phyloP scores from a whole-genome alignment of 2,888 invertebrate genomes.

The Chirona hameri region DNA sequence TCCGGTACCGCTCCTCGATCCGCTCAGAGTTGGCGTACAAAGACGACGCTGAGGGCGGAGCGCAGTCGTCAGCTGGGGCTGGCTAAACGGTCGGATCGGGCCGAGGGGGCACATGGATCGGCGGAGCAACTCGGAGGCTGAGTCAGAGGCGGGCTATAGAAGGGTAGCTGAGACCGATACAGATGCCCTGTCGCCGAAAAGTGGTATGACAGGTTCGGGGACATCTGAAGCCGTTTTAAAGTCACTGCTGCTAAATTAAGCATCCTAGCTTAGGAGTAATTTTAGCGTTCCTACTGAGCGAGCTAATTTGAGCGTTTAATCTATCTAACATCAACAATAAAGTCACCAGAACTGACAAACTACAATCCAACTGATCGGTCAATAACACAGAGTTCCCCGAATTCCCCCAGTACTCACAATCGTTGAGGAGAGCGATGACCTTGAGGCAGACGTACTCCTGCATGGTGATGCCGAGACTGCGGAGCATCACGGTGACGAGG shows the following conservation, averaged over 20 bases:
- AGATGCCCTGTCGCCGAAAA: too few species aligned
- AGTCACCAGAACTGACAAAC: too few species aligned
- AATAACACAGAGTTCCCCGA: not conserved
- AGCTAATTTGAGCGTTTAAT: too few species aligned
- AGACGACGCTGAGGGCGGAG: slow-evolving; percentile 31
- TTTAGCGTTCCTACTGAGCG: too few species aligned
- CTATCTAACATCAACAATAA: too few species aligned
- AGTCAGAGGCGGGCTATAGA: not conserved
- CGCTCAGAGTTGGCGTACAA: slow-evolving; percentile 66
- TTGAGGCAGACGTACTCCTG: slow-evolving; percentile 98
- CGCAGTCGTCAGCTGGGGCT: not conserved
- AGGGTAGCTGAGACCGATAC: too few species aligned
- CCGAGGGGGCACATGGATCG: not conserved
- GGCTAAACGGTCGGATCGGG: too few species aligned
- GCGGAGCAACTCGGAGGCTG: not conserved
- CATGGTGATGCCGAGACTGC: slow-evolving; percentile 79
- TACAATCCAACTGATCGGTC: not conserved
- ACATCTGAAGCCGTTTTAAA: too few species aligned
- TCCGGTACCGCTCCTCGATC: slow-evolving; percentile 93
- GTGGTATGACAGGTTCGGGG: too few species aligned
- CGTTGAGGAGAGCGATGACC: slow-evolving; percentile 93
- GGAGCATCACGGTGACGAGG: slow-evolving; percentile 89
- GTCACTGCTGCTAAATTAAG: too few species aligned
- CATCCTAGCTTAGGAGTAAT: too few species aligned
- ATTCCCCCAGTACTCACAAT: slow-evolving; percentile 62